Base-by-base conservation (phyloP, 2,888 invertebrate genomes). In the Melanchra persicariae region DNA sequence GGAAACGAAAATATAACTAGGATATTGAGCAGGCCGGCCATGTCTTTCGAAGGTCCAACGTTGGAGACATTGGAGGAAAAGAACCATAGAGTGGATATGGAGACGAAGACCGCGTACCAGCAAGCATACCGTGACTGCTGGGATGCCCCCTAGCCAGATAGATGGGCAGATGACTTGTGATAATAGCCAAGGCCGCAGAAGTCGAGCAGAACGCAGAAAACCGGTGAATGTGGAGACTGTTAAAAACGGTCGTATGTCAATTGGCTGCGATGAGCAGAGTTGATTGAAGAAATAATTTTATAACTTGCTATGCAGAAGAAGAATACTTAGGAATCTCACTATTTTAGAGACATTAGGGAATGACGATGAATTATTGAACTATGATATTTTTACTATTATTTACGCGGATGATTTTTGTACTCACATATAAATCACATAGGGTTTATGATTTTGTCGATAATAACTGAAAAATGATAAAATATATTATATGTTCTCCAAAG, bases 401-500 rank as follows among this genome's bases (percentile, higher is more conserved):
- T 45, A 65, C 15, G 45, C 12, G 37, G 12, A 26, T 55, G 15
- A 19, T 7, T 62, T 37, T 59, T 55, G 51, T 71, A 70, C 69
- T 65, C 58, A 72, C 76, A 70, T 75, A 76, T 65, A 75, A 61
- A 75, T 61, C 70, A 75, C 70, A 70, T 70, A 76, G 45, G 74
- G 74, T 76, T 74, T 76, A 76, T 70, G 60, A 49, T 24, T 79
- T 68, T 67, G 63, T 51, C 57, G 59, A 68, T 47, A 74, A 40
- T 26, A 66, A 61, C 76, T 63, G 70, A 66, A 63, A 70, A 73
- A 70, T 61, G 12, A 58, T 47, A 68, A 74, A 45, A 64, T 52
- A 10, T 24, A 47, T 60, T 59, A n/a, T n/a, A n/a, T 55, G 72
- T 26, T 47, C 24, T 30, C 30, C 45, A n/a, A n/a, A n/a, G n/a